These are phyloP conservation scores for Gambusia affinis DNA, from an alignment of 2,113 vertebrate genomes.

Conservation along the genomic window DNA sequence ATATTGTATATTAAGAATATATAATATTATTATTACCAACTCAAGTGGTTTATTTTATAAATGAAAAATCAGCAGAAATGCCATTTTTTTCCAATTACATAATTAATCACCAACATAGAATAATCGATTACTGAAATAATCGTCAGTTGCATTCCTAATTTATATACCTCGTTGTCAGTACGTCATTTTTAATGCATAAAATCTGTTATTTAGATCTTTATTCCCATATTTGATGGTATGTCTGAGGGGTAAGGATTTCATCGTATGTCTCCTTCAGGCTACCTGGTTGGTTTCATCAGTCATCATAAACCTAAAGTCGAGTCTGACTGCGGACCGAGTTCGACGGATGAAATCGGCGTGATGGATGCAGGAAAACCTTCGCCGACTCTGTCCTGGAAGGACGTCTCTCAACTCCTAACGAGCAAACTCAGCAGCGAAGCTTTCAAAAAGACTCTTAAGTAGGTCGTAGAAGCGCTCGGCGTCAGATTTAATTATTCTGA, in stretches of 20 bases:
- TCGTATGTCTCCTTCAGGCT: constrained; percentile 73
- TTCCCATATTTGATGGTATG: neutral
- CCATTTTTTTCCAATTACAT: no score
- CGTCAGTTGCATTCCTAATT: no score
- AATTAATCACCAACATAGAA: no score
- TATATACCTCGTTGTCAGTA: no score
- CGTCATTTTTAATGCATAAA: no score
- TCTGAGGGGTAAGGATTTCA: no score
- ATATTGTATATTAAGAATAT: no score
- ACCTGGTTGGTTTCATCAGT: constrained; percentile 80
- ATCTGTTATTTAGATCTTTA: neutral
- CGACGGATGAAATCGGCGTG: accelerated
- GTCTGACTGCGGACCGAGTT: neutral
- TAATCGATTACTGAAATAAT: no score
- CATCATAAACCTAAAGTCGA: constrained; percentile 1
- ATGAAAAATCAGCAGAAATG: no score
- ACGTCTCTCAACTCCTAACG: constrained; percentile 70
- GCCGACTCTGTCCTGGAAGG: constrained; percentile 72
- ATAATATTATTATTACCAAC: no score
- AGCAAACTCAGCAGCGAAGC: constrained; percentile 40
- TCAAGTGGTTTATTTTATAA: no score
- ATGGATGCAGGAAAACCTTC: neutral
- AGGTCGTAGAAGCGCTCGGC: constrained; percentile 12
- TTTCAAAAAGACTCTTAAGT: constrained; percentile 77
- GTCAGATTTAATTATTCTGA: neutral